Percentiles rank a stretch among this genome's conserved stretches.
Evolutionary conservation across 2,888 invertebrate genomes (phyloP).

Genomic region (Biston betularia): DNA sequence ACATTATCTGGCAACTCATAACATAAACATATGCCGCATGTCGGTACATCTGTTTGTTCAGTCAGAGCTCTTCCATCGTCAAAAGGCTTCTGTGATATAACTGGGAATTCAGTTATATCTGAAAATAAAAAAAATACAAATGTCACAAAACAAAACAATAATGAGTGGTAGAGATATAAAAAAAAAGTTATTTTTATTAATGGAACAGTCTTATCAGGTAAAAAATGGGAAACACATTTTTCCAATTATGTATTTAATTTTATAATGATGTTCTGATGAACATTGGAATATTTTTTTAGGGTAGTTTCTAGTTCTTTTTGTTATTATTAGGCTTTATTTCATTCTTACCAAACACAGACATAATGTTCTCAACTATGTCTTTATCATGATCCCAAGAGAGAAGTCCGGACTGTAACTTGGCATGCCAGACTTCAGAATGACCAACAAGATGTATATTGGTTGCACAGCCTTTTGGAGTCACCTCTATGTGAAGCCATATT

Average conservation of each 20-base stretch:
- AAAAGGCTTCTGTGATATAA: slow-evolving; percentile 13
- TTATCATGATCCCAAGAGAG: slow-evolving; percentile 76
- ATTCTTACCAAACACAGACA: slow-evolving; percentile 68
- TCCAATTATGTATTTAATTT: too few species aligned
- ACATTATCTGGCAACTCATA: slow-evolving; percentile 58
- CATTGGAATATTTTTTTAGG: too few species aligned
- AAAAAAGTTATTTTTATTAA: too few species aligned
- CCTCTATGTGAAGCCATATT: slow-evolving; percentile 76
- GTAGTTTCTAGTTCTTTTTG: too few species aligned
- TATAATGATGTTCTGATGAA: too few species aligned
- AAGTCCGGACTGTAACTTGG: slow-evolving; percentile 68
- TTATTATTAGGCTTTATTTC: background rate
- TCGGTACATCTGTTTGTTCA: slow-evolving; percentile 40
- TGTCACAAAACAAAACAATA: background rate
- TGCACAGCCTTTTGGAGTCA: slow-evolving; percentile 69
- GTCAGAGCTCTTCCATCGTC: slow-evolving; percentile 13
- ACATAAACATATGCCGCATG: slow-evolving; percentile 74
- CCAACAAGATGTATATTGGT: slow-evolving; percentile 72
- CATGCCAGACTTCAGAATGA: slow-evolving; percentile 66
- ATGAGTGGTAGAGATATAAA: too few species aligned
- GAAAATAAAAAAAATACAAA: slow-evolving; percentile 24
- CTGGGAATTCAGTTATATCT: slow-evolving; percentile 58
- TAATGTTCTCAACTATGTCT: slow-evolving; percentile 73
- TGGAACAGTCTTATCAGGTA: too few species aligned
- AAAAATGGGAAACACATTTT: too few species aligned